Evolutionary conservation across 1,140 invertebrate genomes (phyloP), one percentile per base, ranked within the genome.

Genomic region (Hermatobates lingyangjiaoensis): DNA sequence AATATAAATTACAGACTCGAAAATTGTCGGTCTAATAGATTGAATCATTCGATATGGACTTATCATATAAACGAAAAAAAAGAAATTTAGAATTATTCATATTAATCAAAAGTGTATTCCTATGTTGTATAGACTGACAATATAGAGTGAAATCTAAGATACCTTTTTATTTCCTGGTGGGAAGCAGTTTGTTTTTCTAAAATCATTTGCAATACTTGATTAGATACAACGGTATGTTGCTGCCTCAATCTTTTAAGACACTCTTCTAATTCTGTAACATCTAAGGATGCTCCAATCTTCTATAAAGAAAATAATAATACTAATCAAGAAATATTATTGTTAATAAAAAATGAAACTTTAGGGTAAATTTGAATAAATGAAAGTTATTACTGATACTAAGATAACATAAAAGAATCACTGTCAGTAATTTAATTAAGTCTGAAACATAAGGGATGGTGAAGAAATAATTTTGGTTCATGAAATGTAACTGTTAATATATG

Each of bases 161-260:
- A 68, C 63, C 61, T 76, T 46, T 80, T 70, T 57, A 95, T 83
- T 64, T 95, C 87, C 14, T 75, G 71, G 53, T 83, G 81, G 64
- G 88, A 94, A 1, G 79, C 73, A 56, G 76, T 79, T 48, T 92
- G 80, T 56, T 95, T 88, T 63, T 94, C 83, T 10, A 92, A 69
- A 58, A 95, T 93, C 18, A 94, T 69, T 57, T 92, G 84, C 0
- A 92, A 74, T 0, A 94, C 83, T 67, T 90, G 86, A 57, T 87
- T 89, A 0, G 87, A 91, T 0, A 96, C 86, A 26, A 91, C 86
- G 64, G 80, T 74, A 51, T 87, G 76, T 61, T 89, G 84, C 47
- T 75, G 75, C 51, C 76, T 72, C 18, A 88, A 65, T 53, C 74
- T 71, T 54, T 75, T 74, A 55, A 79, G 75, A 53, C 79, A 74